Conservation (phyloP, 2,113 vertebrate species). For the Axis porcinus region DNA sequence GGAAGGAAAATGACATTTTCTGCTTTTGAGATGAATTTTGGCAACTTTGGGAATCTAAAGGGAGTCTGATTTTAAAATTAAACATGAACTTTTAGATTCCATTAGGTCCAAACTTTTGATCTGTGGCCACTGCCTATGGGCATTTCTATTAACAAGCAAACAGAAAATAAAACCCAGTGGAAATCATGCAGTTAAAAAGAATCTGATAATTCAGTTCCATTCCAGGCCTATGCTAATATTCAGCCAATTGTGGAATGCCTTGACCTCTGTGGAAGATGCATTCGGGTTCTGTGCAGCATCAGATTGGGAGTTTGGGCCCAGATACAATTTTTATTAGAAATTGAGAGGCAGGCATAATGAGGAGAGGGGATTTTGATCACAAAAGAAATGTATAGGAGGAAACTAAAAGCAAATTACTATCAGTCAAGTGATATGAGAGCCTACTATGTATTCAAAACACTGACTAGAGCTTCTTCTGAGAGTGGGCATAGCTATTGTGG, state of each 20-base stretch:
- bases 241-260: background rate
- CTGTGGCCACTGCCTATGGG: slow-evolving; percentile 64
- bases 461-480: background rate
- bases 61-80: slow-evolving; percentile 76
- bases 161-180: slow-evolving; percentile 74
- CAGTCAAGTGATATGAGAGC: background rate
- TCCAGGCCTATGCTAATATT: slow-evolving; percentile 50
- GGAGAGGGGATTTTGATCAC: background rate
- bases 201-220: slow-evolving; percentile 57
- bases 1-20: slow-evolving; percentile 72
- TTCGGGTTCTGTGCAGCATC: background rate
- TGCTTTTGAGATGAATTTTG: slow-evolving; percentile 72
- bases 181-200: slow-evolving; percentile 64
- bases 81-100: slow-evolving; percentile 72
- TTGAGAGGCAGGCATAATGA: background rate
- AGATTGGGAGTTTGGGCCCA: slow-evolving; percentile 36
- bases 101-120: slow-evolving; percentile 65
- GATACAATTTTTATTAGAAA: slow-evolving; percentile 63
- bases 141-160: slow-evolving; percentile 72
- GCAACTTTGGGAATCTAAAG: slow-evolving; percentile 65
- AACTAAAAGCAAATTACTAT: background rate
- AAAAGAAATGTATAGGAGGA: background rate
- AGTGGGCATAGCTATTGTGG: fast-evolving
- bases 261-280: slow-evolving; percentile 30
- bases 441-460: background rate